These are phyloP conservation scores for Carapus acus DNA, from an alignment of 2,797 vertebrate genomes.

Conservation along the genomic window DNA sequence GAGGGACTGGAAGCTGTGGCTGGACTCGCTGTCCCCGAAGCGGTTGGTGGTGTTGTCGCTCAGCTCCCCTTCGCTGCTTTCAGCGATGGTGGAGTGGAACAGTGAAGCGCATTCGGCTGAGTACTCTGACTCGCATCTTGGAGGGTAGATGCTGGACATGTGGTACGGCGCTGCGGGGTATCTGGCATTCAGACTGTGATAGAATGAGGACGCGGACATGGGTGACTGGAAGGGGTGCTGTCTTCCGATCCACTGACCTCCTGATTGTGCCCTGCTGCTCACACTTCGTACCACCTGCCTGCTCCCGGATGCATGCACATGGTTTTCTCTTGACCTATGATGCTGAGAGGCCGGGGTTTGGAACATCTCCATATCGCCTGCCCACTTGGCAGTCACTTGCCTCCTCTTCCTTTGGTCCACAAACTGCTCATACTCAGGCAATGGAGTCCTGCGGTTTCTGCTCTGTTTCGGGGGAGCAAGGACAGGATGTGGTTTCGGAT, in stretches of 20 bases:
- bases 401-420: constrained; percentile 66
- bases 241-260: constrained; percentile 57
- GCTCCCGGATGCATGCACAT: constrained; percentile 28
- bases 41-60: constrained; percentile 84
- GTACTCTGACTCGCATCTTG: constrained; percentile 80
- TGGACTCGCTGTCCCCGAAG: constrained; percentile 87
- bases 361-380: constrained; percentile 70
- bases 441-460: constrained; percentile 55
- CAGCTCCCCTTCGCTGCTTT: constrained; percentile 82
- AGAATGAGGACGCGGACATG: constrained; percentile 63
- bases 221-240: constrained; percentile 46
- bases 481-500: constrained; percentile 53
- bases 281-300: constrained; percentile 58
- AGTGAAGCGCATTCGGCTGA: constrained; percentile 79
- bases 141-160: constrained; percentile 48
- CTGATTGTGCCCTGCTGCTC: constrained; percentile 55
- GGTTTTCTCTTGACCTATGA: constrained; percentile 59
- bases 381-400: constrained; percentile 73
- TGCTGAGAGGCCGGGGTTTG: constrained; percentile 39
- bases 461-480: constrained; percentile 52
- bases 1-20: constrained; percentile 70
- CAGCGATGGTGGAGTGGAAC: constrained; percentile 81
- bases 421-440: constrained; percentile 43
- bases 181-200: constrained; percentile 60
- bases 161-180: constrained; percentile 69